Base-by-base conservation (phyloP, 2,113 vertebrate species). In the Benitochromis conjunctus region DNA sequence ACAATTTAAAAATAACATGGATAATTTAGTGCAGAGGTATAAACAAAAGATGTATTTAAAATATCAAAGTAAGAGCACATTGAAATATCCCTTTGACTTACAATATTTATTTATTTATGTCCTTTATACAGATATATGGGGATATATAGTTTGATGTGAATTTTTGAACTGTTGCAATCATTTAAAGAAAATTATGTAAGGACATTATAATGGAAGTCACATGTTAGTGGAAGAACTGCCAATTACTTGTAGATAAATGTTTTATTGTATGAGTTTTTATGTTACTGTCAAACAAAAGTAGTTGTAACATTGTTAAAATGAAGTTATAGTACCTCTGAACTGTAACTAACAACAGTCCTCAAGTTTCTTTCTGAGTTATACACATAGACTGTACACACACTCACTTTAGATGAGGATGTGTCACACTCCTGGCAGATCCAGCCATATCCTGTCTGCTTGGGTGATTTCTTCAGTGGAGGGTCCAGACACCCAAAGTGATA, bases 391-490 rank as follows among this genome's bases (percentile, higher is more conserved):
- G 5, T 31, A n/a, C 31, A 10, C 51, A 26, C n/a, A 87, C 96
- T 97, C 96, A 99, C 99, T 97, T 98, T 99, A 83, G 98, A 99
- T 85, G 98, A 99, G 3, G 98, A 98, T 58, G 97, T 98, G 94
- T 99, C 99, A 95, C 99, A 99, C 85, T 99, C 98, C 92, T 99
- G 98, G 96, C 98, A 99, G 94, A 99, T 99, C 98, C 99, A 99
- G 79, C 98, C 99, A 83, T 99, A 99, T 76, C 98, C 99, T 7
- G 98, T 98, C 95, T 99, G 98, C 91, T 99, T 99, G 79, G 99
- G 99, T 79, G 99, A 99, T 91, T 99, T 99, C 97, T 99, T 99
- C 95, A 99, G 95, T n/a, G 99, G 99, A 95, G 99, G 99, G 92
- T 99, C 98, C 95, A 99, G 95, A 88, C 99, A 99, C 62, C 98